Base-by-base conservation (phyloP, 2,797 vertebrate genomes). In the Thalassophryne amazonica region DNA sequence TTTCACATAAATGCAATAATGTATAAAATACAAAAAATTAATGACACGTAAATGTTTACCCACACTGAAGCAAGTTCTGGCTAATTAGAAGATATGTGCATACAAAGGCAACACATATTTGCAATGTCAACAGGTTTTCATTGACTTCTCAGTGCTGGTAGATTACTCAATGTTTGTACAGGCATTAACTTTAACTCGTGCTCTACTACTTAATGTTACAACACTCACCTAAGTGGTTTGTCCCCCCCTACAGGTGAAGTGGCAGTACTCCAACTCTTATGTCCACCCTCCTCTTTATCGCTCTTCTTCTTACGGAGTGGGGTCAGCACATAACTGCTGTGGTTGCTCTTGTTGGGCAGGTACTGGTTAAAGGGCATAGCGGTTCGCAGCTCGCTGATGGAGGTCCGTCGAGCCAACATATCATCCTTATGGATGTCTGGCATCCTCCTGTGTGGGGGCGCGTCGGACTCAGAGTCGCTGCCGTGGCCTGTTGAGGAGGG, bases 291-390 rank as follows among this genome's bases (percentile, higher is more conserved):
- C 3, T 93, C 93, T 7, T 90, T 86, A 5, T 95, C 93, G 0
- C 67, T 78, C 48, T 84, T 93, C 80, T 94, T 96, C 49, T 90
- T 94, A 43, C 93, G 91, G 29, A 95, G 88, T 0, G 93, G 92
- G 4, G 91, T 79, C 0, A 96, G 94, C 45, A 97, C 39, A 0
- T 98, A 98, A 18, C 91, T 88, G 0, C 92, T 93, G 91, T 96
- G 96, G 85, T 98, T 98, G 83, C 90, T 95, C 79, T 92, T 97
- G 86, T 98, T 98, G 1, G 97, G 97, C 69, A 99, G 93, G 89
- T 97, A 99, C 85, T 99, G 97, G 86, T 99, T 99, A 72, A 99
- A 99, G 81, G 97, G 97, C 90, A 98, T 90, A 58, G 90, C 89
- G 46, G 92, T 92, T 25, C 94, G 93, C 1, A 85, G 93, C 83